Evolutionary conservation across 2,113 vertebrate species (phyloP).

Genomic region (Orycteropus afer): DNA sequence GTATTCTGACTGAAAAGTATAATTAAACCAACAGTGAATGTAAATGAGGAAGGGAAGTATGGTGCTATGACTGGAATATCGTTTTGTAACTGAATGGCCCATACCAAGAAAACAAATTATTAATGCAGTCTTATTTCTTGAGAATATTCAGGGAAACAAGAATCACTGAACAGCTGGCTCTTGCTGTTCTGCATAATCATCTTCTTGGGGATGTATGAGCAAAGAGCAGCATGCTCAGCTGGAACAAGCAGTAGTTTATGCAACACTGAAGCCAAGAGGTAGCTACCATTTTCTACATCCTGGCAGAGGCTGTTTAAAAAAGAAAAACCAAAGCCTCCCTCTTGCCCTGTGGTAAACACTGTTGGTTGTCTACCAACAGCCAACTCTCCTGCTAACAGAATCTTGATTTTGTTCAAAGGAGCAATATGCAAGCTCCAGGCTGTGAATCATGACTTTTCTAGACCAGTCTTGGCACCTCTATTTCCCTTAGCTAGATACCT

Average conservation of each 20-base stretch:
- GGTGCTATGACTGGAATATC: constrained; percentile 69
- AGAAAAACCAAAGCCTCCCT: neutral
- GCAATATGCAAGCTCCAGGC: neutral
- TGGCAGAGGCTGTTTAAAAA: neutral
- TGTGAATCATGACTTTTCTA: neutral
- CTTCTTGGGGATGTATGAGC: constrained; percentile 27
- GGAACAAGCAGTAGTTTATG: neutral
- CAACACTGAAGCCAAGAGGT: neutral
- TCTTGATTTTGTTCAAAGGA: neutral
- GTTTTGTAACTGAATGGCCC: constrained; percentile 71
- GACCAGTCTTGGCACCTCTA: neutral
- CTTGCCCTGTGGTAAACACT: neutral
- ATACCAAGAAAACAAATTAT: constrained; percentile 76
- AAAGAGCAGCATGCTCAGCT: constrained; percentile 25
- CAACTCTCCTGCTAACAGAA: neutral
- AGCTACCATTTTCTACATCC: neutral
- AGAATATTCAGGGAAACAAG: constrained; percentile 65
- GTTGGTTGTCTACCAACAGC: neutral
- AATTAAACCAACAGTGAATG: constrained; percentile 75
- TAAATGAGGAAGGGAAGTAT: constrained; percentile 68
- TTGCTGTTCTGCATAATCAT: constrained; percentile 69
- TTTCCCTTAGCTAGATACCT: neutral
- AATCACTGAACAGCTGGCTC: neutral
- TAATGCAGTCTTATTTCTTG: constrained; percentile 74
- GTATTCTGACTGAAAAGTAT: constrained; percentile 80